phyloP scores from a whole-genome alignment of 2,797 vertebrate species.

The Sebastes steindachneri region DNA sequence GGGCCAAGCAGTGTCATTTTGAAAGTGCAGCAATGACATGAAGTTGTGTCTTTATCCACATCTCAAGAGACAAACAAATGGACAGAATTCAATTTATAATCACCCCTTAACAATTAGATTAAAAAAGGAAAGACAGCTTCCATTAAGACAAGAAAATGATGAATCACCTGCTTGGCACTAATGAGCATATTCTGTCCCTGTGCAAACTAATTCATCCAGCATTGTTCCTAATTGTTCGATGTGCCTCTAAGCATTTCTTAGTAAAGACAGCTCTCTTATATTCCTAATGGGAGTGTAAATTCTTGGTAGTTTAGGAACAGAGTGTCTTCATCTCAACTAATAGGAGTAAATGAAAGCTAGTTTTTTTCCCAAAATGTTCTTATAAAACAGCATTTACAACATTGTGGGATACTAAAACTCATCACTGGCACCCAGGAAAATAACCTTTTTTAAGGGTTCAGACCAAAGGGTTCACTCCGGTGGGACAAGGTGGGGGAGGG shows the following conservation, averaged over 20 bases:
- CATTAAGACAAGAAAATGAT: slow-evolving; percentile 7
- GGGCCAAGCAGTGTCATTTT: background rate
- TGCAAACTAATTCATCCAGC: slow-evolving; percentile 29
- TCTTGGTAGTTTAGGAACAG: background rate
- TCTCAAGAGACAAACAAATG: slow-evolving; percentile 6
- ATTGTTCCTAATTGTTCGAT: slow-evolving; percentile 14
- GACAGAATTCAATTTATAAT: background rate
- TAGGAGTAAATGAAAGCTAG: background rate
- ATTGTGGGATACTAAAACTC: background rate
- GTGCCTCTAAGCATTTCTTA: slow-evolving; percentile 4
- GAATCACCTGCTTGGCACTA: slow-evolving; percentile 3
- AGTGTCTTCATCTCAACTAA: background rate
- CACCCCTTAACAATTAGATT: background rate
- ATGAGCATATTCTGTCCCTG: slow-evolving; percentile 6
- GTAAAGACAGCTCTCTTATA: background rate
- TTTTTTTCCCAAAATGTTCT: background rate
- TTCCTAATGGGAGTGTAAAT: slow-evolving; percentile 3
- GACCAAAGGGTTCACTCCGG: background rate
- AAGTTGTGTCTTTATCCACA: background rate
- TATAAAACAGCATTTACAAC: background rate
- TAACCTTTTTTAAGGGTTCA: background rate
- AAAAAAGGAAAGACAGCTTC: background rate
- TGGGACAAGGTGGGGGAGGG: background rate
- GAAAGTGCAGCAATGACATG: background rate
- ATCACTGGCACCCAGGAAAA: background rate